phyloP scores from a whole-genome alignment of 2,113 vertebrate species.

The Garra rufa region DNA sequence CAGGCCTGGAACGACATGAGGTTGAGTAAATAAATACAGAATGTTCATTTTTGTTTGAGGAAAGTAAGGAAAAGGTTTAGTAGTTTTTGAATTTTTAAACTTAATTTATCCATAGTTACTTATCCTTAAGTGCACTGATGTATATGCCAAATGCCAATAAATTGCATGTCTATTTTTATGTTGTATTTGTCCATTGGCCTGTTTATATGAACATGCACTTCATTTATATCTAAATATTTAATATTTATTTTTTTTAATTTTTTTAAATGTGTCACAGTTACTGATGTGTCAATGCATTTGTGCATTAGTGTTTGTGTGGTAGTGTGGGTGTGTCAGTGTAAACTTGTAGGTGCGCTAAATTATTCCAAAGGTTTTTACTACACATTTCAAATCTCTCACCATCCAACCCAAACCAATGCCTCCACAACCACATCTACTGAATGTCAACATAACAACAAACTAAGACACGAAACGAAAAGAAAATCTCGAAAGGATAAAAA shows the following conservation, averaged over 20 bases:
- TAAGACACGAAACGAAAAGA: constrained; percentile 50
- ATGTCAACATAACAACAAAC: constrained; percentile 35
- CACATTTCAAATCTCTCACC: constrained; percentile 32
- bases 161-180: constrained; percentile 21
- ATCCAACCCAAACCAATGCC: constrained; percentile 13
- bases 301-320: constrained; percentile 22
- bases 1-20: background rate
- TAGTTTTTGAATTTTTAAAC: background rate
- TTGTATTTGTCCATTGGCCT: constrained; percentile 26
- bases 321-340: constrained; percentile 4
- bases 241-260: background rate
- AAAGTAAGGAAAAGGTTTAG: background rate
- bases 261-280: background rate
- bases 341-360: background rate
- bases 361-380: constrained; percentile 20
- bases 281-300: background rate
- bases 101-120: background rate
- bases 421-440: background rate
- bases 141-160: background rate
- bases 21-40: background rate
- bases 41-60: background rate
- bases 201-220: constrained; percentile 8
- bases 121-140: background rate
- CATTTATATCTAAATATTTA: constrained; percentile 21
- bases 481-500: constrained; percentile 48